Evolutionary conservation across 2,113 vertebrate genomes (phyloP).

Genomic region (Aphyosemion australe): DNA sequence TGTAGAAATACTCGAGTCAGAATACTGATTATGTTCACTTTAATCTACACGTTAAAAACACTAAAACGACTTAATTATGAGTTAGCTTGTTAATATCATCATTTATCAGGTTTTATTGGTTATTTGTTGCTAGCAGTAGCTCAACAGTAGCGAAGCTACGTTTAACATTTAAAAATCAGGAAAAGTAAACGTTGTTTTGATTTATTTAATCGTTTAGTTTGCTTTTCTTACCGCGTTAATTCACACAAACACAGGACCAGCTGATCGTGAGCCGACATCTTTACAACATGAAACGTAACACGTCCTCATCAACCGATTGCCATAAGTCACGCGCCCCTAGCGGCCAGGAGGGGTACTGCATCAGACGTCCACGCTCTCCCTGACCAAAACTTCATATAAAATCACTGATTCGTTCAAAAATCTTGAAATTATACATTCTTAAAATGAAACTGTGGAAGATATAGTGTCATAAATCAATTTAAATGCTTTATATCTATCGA

Average conservation of each 20-base stretch:
- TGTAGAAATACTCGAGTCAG: too few relatives aligned
- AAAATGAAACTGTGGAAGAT: not conserved
- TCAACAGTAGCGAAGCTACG: not conserved
- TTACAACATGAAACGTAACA: constrained; percentile 10
- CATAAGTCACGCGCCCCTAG: not conserved
- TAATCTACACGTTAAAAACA: too few relatives aligned
- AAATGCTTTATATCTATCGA: not conserved
- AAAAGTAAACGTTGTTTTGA: too few relatives aligned
- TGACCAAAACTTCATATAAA: not conserved
- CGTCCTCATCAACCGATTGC: not conserved
- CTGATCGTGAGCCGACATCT: constrained; percentile 79
- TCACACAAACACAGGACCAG: constrained; percentile 75
- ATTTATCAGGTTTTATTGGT: not conserved
- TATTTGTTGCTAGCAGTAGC: not conserved
- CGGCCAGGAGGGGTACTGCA: constrained; percentile 31
- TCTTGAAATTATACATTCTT: not conserved
- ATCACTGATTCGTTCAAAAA: not conserved
- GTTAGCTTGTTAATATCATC: not conserved
- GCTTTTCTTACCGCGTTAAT: constrained; percentile 67
- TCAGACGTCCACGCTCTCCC: not conserved
- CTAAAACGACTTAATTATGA: too few relatives aligned
- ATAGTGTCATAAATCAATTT: not conserved
- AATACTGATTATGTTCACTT: too few relatives aligned
- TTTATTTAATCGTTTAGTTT: not conserved
- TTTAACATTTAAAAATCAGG: not conserved